These are phyloP conservation scores for Aethes cnicana DNA, from an alignment of 2,888 invertebrate species.

Conservation along the genomic window DNA sequence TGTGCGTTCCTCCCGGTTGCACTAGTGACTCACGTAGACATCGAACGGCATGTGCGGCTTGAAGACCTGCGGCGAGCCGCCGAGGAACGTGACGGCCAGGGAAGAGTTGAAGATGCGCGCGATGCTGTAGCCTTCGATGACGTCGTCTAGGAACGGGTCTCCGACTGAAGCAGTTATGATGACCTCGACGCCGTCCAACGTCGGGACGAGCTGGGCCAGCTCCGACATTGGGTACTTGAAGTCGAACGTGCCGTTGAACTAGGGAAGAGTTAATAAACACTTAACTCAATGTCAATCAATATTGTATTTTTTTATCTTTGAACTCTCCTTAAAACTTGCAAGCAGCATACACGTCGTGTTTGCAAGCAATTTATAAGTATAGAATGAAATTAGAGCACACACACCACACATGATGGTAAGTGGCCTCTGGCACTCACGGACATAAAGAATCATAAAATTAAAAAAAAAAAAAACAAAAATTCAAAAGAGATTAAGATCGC, in stretches of 20 bases:
- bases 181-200: slow-evolving; percentile 90
- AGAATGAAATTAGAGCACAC: too few species aligned
- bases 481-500: too few species aligned
- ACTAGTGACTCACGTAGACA: slow-evolving; percentile 85
- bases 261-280: too few species aligned
- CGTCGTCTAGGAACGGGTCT: slow-evolving; percentile 92
- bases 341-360: too few species aligned
- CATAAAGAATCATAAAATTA: too few species aligned
- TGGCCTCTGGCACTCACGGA: too few species aligned
- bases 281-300: too few species aligned
- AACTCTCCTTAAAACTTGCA: too few species aligned
- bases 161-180: slow-evolving; percentile 93
- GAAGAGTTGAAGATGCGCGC: slow-evolving; percentile 94
- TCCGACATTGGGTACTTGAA: slow-evolving; percentile 94
- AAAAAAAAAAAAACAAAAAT: too few species aligned
- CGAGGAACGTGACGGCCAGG: slow-evolving; percentile 91
- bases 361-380: too few species aligned
- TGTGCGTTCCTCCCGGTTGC: neutral
- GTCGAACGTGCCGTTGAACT: slow-evolving; percentile 94
- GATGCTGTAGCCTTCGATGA: slow-evolving; percentile 92
- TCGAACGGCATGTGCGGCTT: slow-evolving; percentile 97
- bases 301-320: too few species aligned
- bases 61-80: slow-evolving; percentile 95
- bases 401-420: too few species aligned
- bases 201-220: slow-evolving; percentile 85